Percentiles rank a stretch among this genome's conserved stretches.
Conservation (phyloP, 2,113 vertebrate genomes). For the Siphamia tubifer region DNA sequence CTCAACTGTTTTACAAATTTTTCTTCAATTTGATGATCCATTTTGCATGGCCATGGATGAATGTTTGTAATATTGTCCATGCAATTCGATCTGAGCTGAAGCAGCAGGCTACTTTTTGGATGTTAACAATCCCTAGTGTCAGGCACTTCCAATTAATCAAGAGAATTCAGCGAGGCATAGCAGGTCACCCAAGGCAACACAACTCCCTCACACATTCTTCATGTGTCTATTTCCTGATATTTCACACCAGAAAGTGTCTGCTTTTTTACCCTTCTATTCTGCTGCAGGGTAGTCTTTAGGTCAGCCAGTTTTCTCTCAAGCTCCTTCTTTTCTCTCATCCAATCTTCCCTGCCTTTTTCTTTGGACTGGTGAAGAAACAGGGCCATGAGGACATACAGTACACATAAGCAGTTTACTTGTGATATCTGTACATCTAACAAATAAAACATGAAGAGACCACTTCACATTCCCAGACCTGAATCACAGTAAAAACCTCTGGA, state of each 20-base stretch:
- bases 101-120: conserved; percentile 28
- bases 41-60: conserved; percentile 20
- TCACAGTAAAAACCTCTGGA: too few relatives aligned
- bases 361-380: conserved; percentile 40
- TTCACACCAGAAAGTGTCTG: background rate
- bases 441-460: background rate
- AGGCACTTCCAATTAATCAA: background rate
- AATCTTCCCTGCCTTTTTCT: conserved; percentile 50
- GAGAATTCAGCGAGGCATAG: background rate
- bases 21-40: background rate
- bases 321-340: conserved; percentile 70
- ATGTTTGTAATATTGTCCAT: conserved; percentile 16
- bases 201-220: background rate
- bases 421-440: background rate
- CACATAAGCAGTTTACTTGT: background rate
- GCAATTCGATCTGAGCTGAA: conserved; percentile 31
- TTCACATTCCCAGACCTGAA: too few relatives aligned
- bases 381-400: background rate
- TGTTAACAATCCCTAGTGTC: background rate
- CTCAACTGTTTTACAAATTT: background rate
- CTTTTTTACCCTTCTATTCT: conserved; percentile 79
- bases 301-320: conserved; percentile 79
- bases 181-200: background rate
- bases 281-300: conserved; percentile 80
- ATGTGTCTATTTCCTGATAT: background rate